phyloP scores from a whole-genome alignment of 2,888 invertebrate genomes.

The Cacoxenus indagator region DNA sequence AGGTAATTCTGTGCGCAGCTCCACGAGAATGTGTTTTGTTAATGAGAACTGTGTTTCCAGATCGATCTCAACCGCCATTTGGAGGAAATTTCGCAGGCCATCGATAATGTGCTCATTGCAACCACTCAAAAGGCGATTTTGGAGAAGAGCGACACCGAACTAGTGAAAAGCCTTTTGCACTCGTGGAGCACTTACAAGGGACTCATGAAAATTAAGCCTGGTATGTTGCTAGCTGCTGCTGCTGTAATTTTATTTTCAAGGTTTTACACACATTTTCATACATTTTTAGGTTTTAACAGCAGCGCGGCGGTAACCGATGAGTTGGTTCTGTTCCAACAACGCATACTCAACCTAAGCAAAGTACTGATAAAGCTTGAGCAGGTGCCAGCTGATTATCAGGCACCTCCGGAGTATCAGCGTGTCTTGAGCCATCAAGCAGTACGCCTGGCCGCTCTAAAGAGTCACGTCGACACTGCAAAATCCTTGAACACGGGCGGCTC shows the following conservation, averaged over 20 bases:
- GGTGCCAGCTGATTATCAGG: constrained; percentile 19
- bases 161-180: constrained; percentile 46
- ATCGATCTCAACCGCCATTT: constrained; percentile 74
- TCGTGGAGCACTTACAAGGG: constrained; percentile 63
- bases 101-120: constrained; percentile 54
- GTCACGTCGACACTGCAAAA: constrained; percentile 71
- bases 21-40: too few species aligned
- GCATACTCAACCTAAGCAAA: constrained; percentile 50
- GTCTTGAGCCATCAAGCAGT: constrained; percentile 27
- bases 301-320: constrained; percentile 58
- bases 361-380: constrained; percentile 48
- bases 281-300: constrained; percentile 49
- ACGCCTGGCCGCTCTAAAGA: constrained; percentile 47
- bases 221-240: constrained; percentile 39
- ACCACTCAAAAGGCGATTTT: constrained; percentile 52
- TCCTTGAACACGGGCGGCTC: constrained; percentile 86
- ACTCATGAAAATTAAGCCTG: constrained; percentile 47
- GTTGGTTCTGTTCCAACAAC: constrained; percentile 57
- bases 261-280: not conserved
- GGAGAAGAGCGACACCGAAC: constrained; percentile 22
- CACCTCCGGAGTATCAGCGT: constrained; percentile 24
- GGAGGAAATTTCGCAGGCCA: constrained; percentile 75
- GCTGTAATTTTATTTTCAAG: not conserved
- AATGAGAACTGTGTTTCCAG: too few species aligned
- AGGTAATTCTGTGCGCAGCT: constrained; percentile 72